Percentiles rank a stretch among this genome's conserved stretches.
These are phyloP conservation scores for Coregonus sp. DNA, from an alignment of 2,797 vertebrate species.

Conservation along the genomic window DNA sequence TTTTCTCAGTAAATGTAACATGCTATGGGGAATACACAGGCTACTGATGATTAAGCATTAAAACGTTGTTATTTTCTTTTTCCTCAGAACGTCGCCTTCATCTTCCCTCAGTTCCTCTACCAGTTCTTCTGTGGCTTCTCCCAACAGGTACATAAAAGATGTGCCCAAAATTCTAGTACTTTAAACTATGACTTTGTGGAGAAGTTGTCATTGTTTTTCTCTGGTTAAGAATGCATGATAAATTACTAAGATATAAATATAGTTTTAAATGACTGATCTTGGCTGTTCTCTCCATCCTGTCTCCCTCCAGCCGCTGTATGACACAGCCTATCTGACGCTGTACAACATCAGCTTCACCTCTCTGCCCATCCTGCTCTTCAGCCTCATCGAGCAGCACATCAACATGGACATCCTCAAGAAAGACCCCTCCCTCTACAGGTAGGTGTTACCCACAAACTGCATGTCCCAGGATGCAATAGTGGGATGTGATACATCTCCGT, in stretches of 20 bases:
- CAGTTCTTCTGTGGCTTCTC: slow-evolving; percentile 99
- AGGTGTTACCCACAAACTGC: not conserved
- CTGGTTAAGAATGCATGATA: not conserved
- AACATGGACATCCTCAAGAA: slow-evolving; percentile 88
- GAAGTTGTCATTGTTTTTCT: not conserved
- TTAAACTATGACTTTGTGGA: not conserved
- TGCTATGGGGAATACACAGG: not conserved
- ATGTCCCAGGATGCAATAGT: not conserved
- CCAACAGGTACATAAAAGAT: slow-evolving; percentile 82
- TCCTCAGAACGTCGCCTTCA: slow-evolving; percentile 95
- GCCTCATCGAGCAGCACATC: slow-evolving; percentile 95
- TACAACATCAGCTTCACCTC: slow-evolving; percentile 99
- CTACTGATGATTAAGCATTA: not conserved
- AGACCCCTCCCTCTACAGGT: slow-evolving; percentile 90
- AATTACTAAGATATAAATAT: not conserved
- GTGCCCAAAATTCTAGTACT: not conserved
- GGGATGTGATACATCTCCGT: not conserved
- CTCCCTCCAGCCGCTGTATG: slow-evolving; percentile 87
- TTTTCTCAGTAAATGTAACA: not conserved
- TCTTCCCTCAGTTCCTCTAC: slow-evolving; percentile 98
- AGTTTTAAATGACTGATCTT: not conserved
- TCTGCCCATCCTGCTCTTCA: slow-evolving; percentile 93
- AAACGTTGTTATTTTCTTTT: slow-evolving; percentile 15
- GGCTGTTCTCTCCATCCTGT: not conserved
- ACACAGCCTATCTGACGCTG: slow-evolving; percentile 94